A percentile compares a stretch with the other conserved stretches of the same genome.
Conservation (phyloP, 2,113 vertebrate species). For the Pelodiscus sinensis region DNA sequence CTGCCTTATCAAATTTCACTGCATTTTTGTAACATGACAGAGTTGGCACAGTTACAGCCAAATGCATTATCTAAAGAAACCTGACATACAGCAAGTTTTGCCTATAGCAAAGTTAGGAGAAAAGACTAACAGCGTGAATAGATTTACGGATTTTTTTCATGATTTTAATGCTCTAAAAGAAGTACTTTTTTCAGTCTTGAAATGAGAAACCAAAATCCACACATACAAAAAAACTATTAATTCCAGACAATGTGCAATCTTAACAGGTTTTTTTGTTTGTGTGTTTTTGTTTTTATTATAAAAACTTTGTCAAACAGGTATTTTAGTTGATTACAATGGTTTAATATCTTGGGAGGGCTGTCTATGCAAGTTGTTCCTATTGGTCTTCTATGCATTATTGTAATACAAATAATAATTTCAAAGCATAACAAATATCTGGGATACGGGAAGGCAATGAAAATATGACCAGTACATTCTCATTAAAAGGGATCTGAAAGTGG, state of each 20-base stretch:
- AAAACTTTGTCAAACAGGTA: background rate
- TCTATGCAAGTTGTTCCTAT: background rate
- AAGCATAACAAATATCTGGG: background rate
- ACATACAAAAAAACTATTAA: background rate
- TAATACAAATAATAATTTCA: background rate
- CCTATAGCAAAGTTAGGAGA: conserved; percentile 8
- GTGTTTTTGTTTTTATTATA: background rate
- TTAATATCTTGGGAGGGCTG: background rate
- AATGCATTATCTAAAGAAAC: conserved; percentile 31
- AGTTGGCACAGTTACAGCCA: conserved; percentile 3
- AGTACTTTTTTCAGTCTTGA: background rate
- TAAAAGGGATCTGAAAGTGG: background rate
- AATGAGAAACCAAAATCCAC: background rate
- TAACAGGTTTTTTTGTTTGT: background rate
- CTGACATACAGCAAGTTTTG: background rate
- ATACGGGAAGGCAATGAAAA: background rate
- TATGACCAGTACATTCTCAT: background rate
- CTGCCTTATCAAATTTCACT: conserved; percentile 13
- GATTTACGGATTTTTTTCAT: background rate
- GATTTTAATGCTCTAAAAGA: background rate
- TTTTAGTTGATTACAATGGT: background rate
- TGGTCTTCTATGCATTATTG: background rate
- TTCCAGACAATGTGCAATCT: background rate
- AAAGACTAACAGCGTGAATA: background rate
- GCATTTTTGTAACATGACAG: conserved; percentile 52